These are phyloP conservation scores for Holotrichia oblita DNA, from an alignment of 1,140 invertebrate species.

Conservation along the genomic window DNA sequence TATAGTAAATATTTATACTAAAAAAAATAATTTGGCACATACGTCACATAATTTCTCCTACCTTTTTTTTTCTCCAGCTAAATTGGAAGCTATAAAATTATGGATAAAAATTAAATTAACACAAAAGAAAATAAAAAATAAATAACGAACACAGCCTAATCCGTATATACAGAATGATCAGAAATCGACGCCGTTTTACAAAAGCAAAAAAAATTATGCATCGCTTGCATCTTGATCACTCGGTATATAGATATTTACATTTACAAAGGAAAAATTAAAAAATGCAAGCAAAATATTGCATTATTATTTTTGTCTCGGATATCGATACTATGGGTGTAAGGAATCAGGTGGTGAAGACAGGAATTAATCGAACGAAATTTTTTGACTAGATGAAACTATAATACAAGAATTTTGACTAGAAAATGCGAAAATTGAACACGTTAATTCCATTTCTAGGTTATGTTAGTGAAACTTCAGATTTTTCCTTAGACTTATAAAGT, in stretches of 20 bases:
- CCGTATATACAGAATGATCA: background rate
- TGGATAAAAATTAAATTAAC: conserved; percentile 2
- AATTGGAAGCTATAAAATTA: conserved; percentile 13
- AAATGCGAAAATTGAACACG: no score
- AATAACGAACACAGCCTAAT: conserved; percentile 32
- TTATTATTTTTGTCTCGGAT: conserved; percentile 27
- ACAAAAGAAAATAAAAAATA: background rate
- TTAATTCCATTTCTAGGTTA: no score
- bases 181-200: background rate
- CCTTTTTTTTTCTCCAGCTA: background rate
- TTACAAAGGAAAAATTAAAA: conserved; percentile 1
- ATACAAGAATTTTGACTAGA: background rate
- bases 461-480: no score
- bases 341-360: no score
- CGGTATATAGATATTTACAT: background rate
- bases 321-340: conserved; percentile 29
- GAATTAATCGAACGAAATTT: no score
- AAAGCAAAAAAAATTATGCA: no score
- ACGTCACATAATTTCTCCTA: conserved; percentile 45
- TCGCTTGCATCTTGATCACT: background rate
- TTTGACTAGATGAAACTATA: no score
- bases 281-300: conserved; percentile 39
- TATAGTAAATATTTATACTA: conserved; percentile 18
- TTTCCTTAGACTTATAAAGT: no score
- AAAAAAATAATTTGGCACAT: conserved; percentile 54